Base-by-base conservation (phyloP, 1,140 invertebrate genomes). In the Acromyrmex heyeri region DNA sequence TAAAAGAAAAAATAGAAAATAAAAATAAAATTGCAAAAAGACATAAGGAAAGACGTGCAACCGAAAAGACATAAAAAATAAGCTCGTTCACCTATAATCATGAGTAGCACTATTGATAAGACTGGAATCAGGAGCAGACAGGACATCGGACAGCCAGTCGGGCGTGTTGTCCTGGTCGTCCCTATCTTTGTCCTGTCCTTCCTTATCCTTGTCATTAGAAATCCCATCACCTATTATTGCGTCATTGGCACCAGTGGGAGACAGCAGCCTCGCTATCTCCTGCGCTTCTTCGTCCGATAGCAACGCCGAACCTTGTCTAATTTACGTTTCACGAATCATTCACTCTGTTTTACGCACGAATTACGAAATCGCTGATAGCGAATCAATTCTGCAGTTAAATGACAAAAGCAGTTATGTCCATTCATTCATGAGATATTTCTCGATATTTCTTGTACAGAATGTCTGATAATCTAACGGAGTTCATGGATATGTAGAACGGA, bases 201-300 rank as follows among this genome's bases (percentile, higher is more conserved):
- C 93, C 88, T 89, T 90, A 59, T 91, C 90, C 70, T 91, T 93
- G 72, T 87, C 88, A 67, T 77, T 76, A 87, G 86, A 82, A 88
- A 86, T 92, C 59, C 92, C 92, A 57, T 94, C 94, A 65, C 78
- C 81, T 86, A 91, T 87, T 79, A 91, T 87, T 79, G 91, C 77
- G 53, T 91, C 93, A 61, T 91, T 86, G 21, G 86, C 81, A 64
- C 91, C 92, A 83, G 94, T 95, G 65, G 97, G 96, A 83, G 97
- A 97, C 86, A 98, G 91, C 92, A 98, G 96, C 92, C 97, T 96
- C 88, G 97, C 97, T 87, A 98, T 97, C 96, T 98, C 97, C 94
- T 97, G 97, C 75, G 98, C 97, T 95, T 98, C 97, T 95, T 98
- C 98, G 93, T 98, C 97, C 62, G 97, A 98, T 91, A 98, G 95